Percentiles rank a stretch among this genome's conserved stretches.
These are phyloP conservation scores for Oryzias sinensis DNA, from an alignment of 2,797 vertebrate genomes.

Conservation along the genomic window DNA sequence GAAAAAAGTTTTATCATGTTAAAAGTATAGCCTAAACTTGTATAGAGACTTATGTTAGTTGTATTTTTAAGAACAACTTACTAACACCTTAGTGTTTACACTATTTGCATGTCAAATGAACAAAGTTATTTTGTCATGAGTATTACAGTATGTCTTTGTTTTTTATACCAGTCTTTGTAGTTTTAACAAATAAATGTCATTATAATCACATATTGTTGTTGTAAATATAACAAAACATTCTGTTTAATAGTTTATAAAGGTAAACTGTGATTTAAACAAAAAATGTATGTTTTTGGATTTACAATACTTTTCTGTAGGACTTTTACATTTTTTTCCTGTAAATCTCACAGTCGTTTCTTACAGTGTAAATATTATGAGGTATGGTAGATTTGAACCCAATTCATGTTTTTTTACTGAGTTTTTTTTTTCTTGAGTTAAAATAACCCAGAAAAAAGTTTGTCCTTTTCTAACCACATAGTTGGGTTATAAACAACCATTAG, in stretches of 20 bases:
- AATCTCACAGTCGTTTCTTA: background rate
- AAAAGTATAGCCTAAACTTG: too few relatives aligned
- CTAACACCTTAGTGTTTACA: background rate
- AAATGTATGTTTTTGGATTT: background rate
- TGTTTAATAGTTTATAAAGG: background rate
- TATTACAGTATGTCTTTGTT: background rate
- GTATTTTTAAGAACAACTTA: background rate
- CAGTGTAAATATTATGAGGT: background rate
- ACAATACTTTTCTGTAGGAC: background rate
- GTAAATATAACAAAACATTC: slow-evolving; percentile 1
- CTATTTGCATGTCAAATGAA: background rate
- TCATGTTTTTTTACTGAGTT: too few relatives aligned
- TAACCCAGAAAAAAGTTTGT: too few relatives aligned
- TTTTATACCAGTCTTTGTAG: background rate
- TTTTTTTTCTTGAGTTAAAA: too few relatives aligned
- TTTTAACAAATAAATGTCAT: slow-evolving; percentile 5
- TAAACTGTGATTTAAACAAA: background rate
- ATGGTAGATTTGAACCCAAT: too few relatives aligned
- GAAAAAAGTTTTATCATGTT: too few relatives aligned
- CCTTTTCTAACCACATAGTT: too few relatives aligned
- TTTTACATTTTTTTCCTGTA: background rate
- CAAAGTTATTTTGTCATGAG: background rate
- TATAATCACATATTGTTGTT: slow-evolving; percentile 1
- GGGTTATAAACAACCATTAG: too few relatives aligned
- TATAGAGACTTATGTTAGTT: too few relatives aligned